Base-by-base conservation (phyloP, 2,888 invertebrate species). In the Oligia latruncula region DNA sequence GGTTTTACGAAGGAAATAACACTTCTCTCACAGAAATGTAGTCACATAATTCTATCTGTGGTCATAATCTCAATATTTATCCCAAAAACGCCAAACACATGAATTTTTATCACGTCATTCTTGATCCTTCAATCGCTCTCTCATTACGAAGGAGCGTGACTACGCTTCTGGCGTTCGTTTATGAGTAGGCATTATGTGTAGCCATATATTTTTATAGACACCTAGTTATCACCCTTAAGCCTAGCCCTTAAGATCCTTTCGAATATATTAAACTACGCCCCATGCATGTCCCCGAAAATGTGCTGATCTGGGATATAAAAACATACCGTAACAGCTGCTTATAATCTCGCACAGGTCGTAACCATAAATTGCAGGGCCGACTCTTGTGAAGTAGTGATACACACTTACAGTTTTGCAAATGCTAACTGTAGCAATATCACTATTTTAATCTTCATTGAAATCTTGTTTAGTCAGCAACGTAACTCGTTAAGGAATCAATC, bases 231-330 rank as follows among this genome's bases (percentile, higher is more conserved):
- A 67, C 85, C 85, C 85, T 35, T 35, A 35, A 35, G 35, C 35
- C 35, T 67, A 84, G 84, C 81, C 72, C 74, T 60, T 73, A 75
- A 85, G 72, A 77, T 85, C 70, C 77, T 87, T 84, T 81, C 81
- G 72, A 75, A 75, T 87, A 87, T 85, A 85, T 85, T 85, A 85
- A 81, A 85, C 77, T 74, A 75, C 83, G 72, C 86, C 86, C 88
- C 78, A 72, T 70, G 73, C 74, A 73, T 82, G 82, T 88, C 66
- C 65, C 88, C 64, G 74, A 82, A n/a, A 85, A 79, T 85, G 68
- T 82, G 86, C 88, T 85, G 86, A 85, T 87, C 78, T 72, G 73
- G 83, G 78, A 66, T 78, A 85, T 85, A 88, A 87, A 85, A 86
- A 85, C 82, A 85, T 82, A 82, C 60, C 78, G 88, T 78, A 79